Conservation (phyloP, 2,888 invertebrate species). For the Amphipyra tragopoginis region DNA sequence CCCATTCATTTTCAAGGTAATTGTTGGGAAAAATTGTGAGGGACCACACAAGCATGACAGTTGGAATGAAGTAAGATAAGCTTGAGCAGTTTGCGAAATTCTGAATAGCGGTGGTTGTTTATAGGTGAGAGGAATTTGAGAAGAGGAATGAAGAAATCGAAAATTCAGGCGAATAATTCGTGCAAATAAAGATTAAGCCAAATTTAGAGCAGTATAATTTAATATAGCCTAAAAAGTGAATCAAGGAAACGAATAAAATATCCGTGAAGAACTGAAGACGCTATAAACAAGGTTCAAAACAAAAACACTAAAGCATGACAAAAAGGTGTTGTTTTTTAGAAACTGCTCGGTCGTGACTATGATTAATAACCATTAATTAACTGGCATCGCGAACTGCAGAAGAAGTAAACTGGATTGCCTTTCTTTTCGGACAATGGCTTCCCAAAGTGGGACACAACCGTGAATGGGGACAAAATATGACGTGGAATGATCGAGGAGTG, state of each 20-base stretch:
- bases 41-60: constrained; percentile 42
- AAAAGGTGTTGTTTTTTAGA: constrained; percentile 49
- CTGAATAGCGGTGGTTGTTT: constrained; percentile 4
- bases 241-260: constrained; percentile 17
- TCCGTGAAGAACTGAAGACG: constrained; percentile 18
- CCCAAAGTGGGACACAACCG: constrained; percentile 47
- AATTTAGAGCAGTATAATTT: constrained; percentile 4
- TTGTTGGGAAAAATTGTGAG: constrained; percentile 50
- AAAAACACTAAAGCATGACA: constrained; percentile 30
- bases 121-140: constrained; percentile 16
- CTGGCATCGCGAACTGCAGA: constrained; percentile 42
- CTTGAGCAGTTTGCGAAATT: constrained; percentile 21
- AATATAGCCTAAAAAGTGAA: constrained; percentile 18
- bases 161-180: too few species aligned
- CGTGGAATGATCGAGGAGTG: constrained; percentile 65
- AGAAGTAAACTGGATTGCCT: constrained; percentile 59
- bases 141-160: background rate
- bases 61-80: constrained; percentile 14
- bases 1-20: constrained; percentile 54
- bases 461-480: constrained; percentile 66
- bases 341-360: constrained; percentile 50
- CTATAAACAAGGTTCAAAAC: constrained; percentile 22
- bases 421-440: constrained; percentile 60
- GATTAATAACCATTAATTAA: constrained; percentile 61
- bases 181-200: too few species aligned